Evolutionary conservation across 2,888 invertebrate genomes (phyloP), one percentile per base, ranked within the genome.

Genomic region (Dasypolia templi): DNA sequence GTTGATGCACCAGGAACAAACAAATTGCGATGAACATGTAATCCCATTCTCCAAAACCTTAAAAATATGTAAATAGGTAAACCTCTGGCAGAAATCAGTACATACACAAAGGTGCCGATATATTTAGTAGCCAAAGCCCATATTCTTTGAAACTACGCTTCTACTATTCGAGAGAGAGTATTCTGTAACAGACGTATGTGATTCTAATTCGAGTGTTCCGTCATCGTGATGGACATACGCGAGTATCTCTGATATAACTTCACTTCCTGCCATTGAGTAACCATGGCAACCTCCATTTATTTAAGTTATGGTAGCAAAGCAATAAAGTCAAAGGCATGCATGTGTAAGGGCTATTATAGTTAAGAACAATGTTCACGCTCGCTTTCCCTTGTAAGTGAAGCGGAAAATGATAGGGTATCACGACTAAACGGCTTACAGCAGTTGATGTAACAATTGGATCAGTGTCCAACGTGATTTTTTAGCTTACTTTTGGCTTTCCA

Each of bases 221-320:
- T 58, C 67, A 55, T 66, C 35, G 6, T 12, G 67, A 74, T 56
- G 26, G 62, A 53, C 61, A 61, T 71, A 49, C n/a, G n/a, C n/a
- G n/a, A n/a, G 35, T 68, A 55, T 53, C 46, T 71, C 26, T 32
- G 56, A 58, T 49, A 63, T 19, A 44, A 72, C 82, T 70, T 82
- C 76, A 82, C 76, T 83, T 82, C 72, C 80, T 58, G 35, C 32
- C 46, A 26, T 80, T 83, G 72, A 42, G 66, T 76, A 79, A 82
- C 68, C 51, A 82, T 76, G 35, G 59, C 62, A 72, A 53, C 65
- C 49, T 51, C 55, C 49, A 83, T 83, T 81, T 82, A 78, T 67
- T 78, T 70, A 55, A 26, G 51, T 61, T 79, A 69, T 61, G 22
- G 29, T 69, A 62, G 22, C 49, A 42, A 72, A 64, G 75, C 32